These are phyloP conservation scores for Sternotherus odoratus DNA, from an alignment of 2,797 vertebrate species.

Conservation along the genomic window DNA sequence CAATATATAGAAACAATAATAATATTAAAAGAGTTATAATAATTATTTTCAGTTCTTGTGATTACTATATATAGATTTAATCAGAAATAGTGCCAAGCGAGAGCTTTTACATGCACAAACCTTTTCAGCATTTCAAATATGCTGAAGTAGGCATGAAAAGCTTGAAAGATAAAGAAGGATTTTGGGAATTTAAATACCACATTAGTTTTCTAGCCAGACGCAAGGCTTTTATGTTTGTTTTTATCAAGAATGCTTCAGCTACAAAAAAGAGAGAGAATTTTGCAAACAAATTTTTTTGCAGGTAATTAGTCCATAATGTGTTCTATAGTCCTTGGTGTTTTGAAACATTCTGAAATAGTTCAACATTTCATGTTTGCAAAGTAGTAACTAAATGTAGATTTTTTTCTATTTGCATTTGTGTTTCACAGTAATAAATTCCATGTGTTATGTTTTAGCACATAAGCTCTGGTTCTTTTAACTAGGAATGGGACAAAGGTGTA, in stretches of 20 bases:
- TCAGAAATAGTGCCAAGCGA: constrained; percentile 21
- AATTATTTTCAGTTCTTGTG: constrained; percentile 5
- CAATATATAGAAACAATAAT: neutral
- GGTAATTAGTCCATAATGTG: constrained; percentile 49
- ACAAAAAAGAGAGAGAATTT: constrained; percentile 17
- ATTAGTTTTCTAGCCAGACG: constrained; percentile 37
- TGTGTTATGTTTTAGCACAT: neutral
- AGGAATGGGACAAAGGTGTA: neutral
- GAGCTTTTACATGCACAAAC: neutral
- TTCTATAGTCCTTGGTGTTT: constrained; percentile 33
- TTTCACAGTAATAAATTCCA: constrained; percentile 33
- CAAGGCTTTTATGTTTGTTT: constrained; percentile 23
- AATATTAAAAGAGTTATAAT: constrained; percentile 29
- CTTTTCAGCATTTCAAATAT: constrained; percentile 43
- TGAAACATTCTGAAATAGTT: constrained; percentile 60
- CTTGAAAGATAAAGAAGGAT: constrained; percentile 34
- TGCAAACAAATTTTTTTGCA: constrained; percentile 40
- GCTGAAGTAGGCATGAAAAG: constrained; percentile 25
- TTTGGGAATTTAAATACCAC: neutral
- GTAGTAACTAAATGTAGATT: neutral
- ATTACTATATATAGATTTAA: constrained; percentile 45
- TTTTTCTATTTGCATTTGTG: neutral
- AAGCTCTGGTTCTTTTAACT: constrained; percentile 26
- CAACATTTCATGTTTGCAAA: constrained; percentile 32
- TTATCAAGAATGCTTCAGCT: constrained; percentile 31